Base-by-base conservation (phyloP, 2,888 invertebrate genomes). In the Encarsia formosa region DNA sequence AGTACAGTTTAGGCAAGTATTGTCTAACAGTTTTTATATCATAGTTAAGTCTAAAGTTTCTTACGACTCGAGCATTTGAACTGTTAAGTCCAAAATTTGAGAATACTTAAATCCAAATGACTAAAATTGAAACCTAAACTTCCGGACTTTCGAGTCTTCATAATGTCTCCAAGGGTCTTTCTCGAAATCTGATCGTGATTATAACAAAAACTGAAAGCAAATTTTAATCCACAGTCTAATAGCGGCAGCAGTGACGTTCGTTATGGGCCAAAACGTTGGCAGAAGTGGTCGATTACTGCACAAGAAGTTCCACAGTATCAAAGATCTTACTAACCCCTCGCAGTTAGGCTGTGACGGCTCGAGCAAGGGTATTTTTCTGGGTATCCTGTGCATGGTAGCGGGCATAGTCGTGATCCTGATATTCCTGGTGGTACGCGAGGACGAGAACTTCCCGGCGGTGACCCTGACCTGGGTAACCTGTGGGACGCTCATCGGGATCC, bases 181-280 rank as follows among this genome's bases (percentile, higher is more conserved):
- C n/a, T n/a, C n/a, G n/a, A n/a, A n/a, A n/a, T n/a, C n/a, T n/a
- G n/a, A n/a, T n/a, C n/a, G n/a, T n/a, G n/a, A n/a, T n/a, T n/a
- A n/a, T n/a, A n/a, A n/a, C n/a, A n/a, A n/a, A n/a, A n/a, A n/a
- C n/a, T n/a, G n/a, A n/a, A n/a, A n/a, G n/a, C n/a, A n/a, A n/a
- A n/a, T n/a, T n/a, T n/a, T n/a, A n/a, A n/a, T n/a, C n/a, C n/a
- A 24, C 67, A 78, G 79, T 54, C 60, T 80, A 49, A 78, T 80
- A 42, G 79, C 79, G 0, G 79, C 79, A 2, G 79, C 78, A 1
- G 78, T 79, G 47, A 78, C 78, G 1, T 79, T 77, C 61, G 76
- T 79, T 31, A 78, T 79, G 76, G 79, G 79, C 55, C 76, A 75
- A 52, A 78, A 78, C 59, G 78, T 79, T 2, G 77, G 78, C 2